Base-by-base conservation (phyloP, 2,797 vertebrate genomes). In the Cebuella pygmaea region DNA sequence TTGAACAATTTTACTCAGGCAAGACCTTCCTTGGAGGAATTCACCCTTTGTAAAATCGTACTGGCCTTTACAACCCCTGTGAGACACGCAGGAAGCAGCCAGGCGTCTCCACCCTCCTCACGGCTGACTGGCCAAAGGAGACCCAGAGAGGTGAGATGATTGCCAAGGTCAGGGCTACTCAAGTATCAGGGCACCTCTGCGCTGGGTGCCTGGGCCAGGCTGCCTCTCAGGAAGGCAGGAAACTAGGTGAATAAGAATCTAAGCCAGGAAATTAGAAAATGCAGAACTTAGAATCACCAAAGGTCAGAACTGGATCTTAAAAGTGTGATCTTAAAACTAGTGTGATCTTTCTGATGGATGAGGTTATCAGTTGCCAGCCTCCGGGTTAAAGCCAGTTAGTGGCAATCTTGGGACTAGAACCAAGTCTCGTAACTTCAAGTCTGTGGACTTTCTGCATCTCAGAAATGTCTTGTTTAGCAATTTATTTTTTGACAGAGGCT, bases 21-120 rank as follows among this genome's bases (percentile, higher is more conserved):
- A 78, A 76, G 57, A 4, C 83, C 61, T 84, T 95, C 84, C 88
- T 94, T 74, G 94, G 75, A 89, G 64, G 76, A 87, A 92, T 81
- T 76, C 64, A 85, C 70, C 92, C 83, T 94, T 61, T 24, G 19
- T 81, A 95, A 96, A 94, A 81, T 2, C 70, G 75, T n/a, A 46
- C 78, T 72, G 52, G 93, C 41, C 92, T 96, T 94, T 82, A 94
- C 55, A 92, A 93, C 20, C 41, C 64, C 61, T 22, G 48, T 52
- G 57, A 95, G 89, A n/a, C 81, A 94, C 75, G 50, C 78, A 93
- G 95, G 96, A 95, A 85, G 91, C 80, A 92, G 64, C 57, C 64
- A 70, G 79, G 55, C 3, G 2, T 84, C 75, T 61, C 92, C 48
- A 59, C n/a, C 44, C 70, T 84, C 46, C 79, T 85, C 96, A 80